These are phyloP conservation scores for Erebia epiphron DNA, from an alignment of 2,888 invertebrate genomes.

Conservation along the genomic window DNA sequence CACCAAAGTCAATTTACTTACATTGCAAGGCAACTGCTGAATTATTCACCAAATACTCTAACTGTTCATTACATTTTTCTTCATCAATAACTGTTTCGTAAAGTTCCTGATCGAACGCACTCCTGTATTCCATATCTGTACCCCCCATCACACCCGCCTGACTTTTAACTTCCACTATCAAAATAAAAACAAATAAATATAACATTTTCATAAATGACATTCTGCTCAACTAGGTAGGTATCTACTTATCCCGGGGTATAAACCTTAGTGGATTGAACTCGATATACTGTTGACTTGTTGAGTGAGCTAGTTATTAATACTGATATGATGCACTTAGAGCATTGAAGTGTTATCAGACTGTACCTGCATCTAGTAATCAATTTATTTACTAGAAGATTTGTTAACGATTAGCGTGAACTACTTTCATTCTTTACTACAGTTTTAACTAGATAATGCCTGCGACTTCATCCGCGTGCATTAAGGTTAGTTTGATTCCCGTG, in stretches of 20 bases:
- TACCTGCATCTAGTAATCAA: not conserved
- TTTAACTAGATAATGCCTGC: not conserved
- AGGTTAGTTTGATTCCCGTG: too few relatives aligned
- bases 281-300: not conserved
- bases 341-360: not conserved
- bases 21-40: slow-evolving; percentile 44
- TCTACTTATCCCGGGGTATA: not conserved
- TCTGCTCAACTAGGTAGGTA: not conserved
- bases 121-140: slow-evolving; percentile 13
- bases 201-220: slow-evolving; percentile 7
- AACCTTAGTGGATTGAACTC: not conserved
- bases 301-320: slow-evolving; percentile 2
- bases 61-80: slow-evolving; percentile 49
- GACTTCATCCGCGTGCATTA: too few relatives aligned
- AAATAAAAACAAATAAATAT: not conserved
- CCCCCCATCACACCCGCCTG: not conserved
- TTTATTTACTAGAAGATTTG: not conserved
- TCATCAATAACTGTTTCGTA: slow-evolving; percentile 55
- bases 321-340: not conserved
- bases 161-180: not conserved
- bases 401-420: too few relatives aligned
- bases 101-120: slow-evolving; percentile 52
- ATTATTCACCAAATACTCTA: slow-evolving; percentile 43
- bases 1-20: slow-evolving; percentile 44
- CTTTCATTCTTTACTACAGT: not conserved